A percentile compares a stretch with the other conserved stretches of the same genome.
Conservation (phyloP, 2,888 invertebrate genomes). For the Troglohyphantes excavatus region DNA sequence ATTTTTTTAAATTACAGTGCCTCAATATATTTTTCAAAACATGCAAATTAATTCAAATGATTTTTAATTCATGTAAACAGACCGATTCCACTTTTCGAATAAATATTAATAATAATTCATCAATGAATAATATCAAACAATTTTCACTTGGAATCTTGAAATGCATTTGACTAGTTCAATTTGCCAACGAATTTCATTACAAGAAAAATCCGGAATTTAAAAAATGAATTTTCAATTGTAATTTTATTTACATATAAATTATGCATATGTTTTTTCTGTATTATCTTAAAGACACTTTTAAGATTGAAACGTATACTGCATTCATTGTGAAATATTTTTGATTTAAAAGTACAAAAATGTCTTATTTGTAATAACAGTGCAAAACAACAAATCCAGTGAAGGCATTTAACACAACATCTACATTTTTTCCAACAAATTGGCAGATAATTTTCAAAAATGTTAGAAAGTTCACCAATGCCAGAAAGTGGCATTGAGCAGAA, state of each 20-base stretch:
- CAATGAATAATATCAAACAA: neutral
- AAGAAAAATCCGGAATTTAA: neutral
- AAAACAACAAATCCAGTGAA: slow-evolving; percentile 14
- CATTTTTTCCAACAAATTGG: slow-evolving; percentile 12
- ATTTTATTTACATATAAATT: neutral
- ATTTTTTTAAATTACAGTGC: no score
- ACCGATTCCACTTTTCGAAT: no score
- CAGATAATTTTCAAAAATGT: slow-evolving; percentile 7
- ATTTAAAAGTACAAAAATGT: slow-evolving; percentile 25
- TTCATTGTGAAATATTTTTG: neutral
- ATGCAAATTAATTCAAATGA: no score
- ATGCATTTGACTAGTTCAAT: neutral
- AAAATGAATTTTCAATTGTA: neutral
- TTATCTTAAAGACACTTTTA: neutral
- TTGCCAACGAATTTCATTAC: neutral
- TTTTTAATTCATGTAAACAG: no score
- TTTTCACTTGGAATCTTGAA: neutral
- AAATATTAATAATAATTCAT: no score
- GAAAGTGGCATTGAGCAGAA: neutral
- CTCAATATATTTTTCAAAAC: no score
- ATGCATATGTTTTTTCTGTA: neutral
- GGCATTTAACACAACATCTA: slow-evolving; percentile 28
- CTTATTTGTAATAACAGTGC: slow-evolving; percentile 29
- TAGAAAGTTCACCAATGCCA: neutral
- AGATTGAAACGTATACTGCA: neutral